Conservation (phyloP, 2,797 vertebrate genomes). For the Coccyzus lansbergi region DNA sequence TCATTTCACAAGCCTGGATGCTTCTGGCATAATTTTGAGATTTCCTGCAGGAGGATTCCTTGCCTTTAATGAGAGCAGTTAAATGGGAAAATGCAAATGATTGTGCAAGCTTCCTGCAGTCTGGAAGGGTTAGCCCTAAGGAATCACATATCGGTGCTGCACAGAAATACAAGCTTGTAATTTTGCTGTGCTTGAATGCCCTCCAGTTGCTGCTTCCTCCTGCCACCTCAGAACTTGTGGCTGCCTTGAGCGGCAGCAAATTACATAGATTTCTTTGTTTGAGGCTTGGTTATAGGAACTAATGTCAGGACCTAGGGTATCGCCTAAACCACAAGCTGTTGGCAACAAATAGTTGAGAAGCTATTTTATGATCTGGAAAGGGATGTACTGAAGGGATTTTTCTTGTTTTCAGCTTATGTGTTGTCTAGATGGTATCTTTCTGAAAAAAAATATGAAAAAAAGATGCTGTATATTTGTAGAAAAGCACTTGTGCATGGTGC, state of each 20-base stretch:
- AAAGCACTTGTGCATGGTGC: neutral
- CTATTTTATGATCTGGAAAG: neutral
- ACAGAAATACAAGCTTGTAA: neutral
- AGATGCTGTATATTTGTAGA: neutral
- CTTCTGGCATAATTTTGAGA: neutral
- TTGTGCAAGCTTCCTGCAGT: neutral
- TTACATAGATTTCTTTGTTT: neutral
- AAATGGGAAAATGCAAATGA: conserved; percentile 22
- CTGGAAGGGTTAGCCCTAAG: neutral
- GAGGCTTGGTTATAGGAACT: neutral
- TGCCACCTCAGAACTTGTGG: neutral
- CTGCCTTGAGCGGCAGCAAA: neutral
- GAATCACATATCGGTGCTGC: neutral
- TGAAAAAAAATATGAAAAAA: neutral
- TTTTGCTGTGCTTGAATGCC: neutral
- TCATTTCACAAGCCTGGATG: neutral
- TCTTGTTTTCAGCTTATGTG: neutral
- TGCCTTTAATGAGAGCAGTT: conserved; percentile 27
- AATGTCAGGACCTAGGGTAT: neutral
- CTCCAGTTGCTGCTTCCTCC: neutral
- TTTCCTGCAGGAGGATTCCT: neutral
- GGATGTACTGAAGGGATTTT: neutral
- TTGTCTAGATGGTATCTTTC: neutral
- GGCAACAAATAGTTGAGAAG: neutral
- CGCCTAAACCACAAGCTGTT: neutral